Conservation (phyloP, 2,113 vertebrate genomes). For the Coreoperca whiteheadi region DNA sequence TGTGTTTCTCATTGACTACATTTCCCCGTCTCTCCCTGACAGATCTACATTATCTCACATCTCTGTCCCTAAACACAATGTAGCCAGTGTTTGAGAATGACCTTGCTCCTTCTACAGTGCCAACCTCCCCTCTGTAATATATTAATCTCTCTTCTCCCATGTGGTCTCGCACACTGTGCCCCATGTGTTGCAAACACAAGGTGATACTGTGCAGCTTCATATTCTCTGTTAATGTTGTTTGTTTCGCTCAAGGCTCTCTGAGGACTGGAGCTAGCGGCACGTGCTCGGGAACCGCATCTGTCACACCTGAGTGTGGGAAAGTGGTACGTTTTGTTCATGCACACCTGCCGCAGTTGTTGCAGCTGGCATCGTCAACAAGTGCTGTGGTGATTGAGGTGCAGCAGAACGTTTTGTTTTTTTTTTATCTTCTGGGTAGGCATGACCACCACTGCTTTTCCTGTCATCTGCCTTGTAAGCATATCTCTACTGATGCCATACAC, state of each 20-base stretch:
- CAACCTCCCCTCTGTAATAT: conserved; percentile 38
- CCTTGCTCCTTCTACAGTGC: conserved; percentile 48
- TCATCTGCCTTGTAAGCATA: conserved; percentile 17
- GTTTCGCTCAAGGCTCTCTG: conserved; percentile 25
- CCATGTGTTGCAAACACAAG: conserved; percentile 38
- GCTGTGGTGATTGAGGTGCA: conserved; percentile 15
- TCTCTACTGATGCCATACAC: neutral
- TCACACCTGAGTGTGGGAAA: conserved; percentile 20
- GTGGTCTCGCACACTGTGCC: conserved; percentile 25
- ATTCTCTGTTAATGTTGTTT: conserved; percentile 35
- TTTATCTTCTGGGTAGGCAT: neutral
- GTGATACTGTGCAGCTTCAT: conserved; percentile 24
- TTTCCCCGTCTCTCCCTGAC: neutral
- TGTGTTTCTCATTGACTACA: neutral
- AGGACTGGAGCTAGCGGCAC: conserved; percentile 29
- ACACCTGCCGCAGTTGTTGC: conserved; percentile 43
- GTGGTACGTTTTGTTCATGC: conserved; percentile 19
- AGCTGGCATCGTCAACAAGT: conserved; percentile 46
- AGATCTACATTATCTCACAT: conserved; percentile 15
- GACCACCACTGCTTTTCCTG: conserved; percentile 16
- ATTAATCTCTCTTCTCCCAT: conserved; percentile 49
- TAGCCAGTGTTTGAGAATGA: conserved; percentile 42
- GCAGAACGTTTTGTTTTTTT: conserved; percentile 9
- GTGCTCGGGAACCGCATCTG: conserved; percentile 39
- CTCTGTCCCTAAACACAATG: conserved; percentile 42